A percentile compares a stretch with the other conserved stretches of the same genome.
Evolutionary conservation across 2,888 invertebrate genomes (phyloP).

Genomic region (Orthonevra nobilis): DNA sequence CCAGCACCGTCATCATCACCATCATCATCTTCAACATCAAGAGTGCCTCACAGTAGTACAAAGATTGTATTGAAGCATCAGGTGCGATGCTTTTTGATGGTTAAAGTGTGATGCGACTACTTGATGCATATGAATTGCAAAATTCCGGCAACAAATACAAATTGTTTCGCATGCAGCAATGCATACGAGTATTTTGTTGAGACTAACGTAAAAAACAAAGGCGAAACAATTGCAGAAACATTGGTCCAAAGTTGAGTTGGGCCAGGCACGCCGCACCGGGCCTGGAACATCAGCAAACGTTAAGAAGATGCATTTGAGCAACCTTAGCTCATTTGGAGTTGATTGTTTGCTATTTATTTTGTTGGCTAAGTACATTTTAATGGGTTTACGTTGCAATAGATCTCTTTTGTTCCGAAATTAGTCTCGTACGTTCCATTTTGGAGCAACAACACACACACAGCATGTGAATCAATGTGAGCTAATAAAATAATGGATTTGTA

Average conservation of each 20-base stretch:
- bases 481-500: slow-evolving; percentile 26
- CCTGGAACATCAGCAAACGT: slow-evolving; percentile 22
- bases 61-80: slow-evolving; percentile 43
- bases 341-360: slow-evolving; percentile 61
- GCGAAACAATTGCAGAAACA: slow-evolving; percentile 32
- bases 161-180: slow-evolving; percentile 49
- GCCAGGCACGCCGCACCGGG: background rate
- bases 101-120: slow-evolving; percentile 20
- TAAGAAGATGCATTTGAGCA: slow-evolving; percentile 33
- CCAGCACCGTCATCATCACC: too few species aligned
- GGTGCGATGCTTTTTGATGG: slow-evolving; percentile 40
- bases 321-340: slow-evolving; percentile 52
- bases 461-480: slow-evolving; percentile 11
- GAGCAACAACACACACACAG: background rate
- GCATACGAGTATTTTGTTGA: slow-evolving; percentile 14
- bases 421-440: slow-evolving; percentile 21
- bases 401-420: slow-evolving; percentile 48
- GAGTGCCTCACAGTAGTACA: slow-evolving; percentile 17
- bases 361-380: slow-evolving; percentile 54
- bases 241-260: background rate
- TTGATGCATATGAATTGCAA: slow-evolving; percentile 52
- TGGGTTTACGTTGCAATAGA: slow-evolving; percentile 36
- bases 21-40: slow-evolving; percentile 47
- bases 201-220: slow-evolving; percentile 22
- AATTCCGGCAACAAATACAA: too few species aligned